Conservation (phyloP, 2,113 vertebrate genomes). For the Oreochromis niloticus region DNA sequence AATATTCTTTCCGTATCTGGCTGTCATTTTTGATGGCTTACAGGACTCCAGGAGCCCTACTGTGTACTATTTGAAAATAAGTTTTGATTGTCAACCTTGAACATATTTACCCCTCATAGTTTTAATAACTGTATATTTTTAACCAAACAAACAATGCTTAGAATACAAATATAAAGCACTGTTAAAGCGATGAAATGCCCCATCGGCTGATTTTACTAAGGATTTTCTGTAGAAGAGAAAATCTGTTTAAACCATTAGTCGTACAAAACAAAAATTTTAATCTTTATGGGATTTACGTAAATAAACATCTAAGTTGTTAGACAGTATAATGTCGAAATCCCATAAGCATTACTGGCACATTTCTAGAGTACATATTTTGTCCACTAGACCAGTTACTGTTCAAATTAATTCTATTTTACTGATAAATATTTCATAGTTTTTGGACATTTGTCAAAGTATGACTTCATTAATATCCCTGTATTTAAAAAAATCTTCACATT, state of each 20-base stretch:
- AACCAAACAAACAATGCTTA: background rate
- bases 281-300: conserved; percentile 5
- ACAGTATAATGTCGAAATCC: background rate
- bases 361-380: background rate
- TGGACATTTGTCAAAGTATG: conserved; percentile 59
- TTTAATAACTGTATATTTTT: background rate
- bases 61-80: background rate
- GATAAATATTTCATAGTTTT: background rate
- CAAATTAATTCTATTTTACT: background rate
- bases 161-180: background rate
- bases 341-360: background rate
- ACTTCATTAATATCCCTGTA: conserved; percentile 58
- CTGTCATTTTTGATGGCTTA: conserved; percentile 7
- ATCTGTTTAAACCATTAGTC: background rate
- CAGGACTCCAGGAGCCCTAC: background rate
- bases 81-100: conserved; percentile 72
- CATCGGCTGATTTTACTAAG: background rate
- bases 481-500: background rate
- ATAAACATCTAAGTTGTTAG: conserved; percentile 11
- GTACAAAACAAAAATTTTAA: background rate
- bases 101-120: conserved; percentile 9
- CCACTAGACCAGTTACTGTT: background rate
- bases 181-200: background rate
- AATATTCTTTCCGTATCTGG: background rate
- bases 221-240: background rate